Evolutionary conservation across 30 jellyfish, hydroid and myxozoan species (phyloP).

Genomic region (Morbakka virulenta): DNA sequence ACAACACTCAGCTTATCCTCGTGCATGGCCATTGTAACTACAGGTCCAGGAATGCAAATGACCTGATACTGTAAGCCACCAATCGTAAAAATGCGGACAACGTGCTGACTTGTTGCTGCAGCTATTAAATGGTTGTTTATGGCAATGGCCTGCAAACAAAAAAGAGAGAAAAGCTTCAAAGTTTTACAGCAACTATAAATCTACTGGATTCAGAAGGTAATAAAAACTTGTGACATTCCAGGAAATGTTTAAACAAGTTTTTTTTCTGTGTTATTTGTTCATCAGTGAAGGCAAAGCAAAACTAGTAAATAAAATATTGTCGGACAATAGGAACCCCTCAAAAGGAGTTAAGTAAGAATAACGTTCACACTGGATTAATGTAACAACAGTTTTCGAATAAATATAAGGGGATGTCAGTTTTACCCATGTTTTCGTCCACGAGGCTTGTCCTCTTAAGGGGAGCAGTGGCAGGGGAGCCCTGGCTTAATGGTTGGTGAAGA

Average conservation of each 20-base stretch:
- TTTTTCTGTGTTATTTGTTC: background rate
- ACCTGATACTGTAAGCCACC: constrained; percentile 76
- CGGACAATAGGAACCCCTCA: no score
- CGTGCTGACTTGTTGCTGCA: constrained; percentile 59
- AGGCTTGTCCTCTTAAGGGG: no score
- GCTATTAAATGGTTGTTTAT: constrained; percentile 53
- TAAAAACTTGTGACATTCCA: background rate
- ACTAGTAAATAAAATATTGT: no score
- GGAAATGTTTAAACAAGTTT: background rate
- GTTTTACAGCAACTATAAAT: background rate
- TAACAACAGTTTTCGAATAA: no score
- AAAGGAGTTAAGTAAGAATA: no score
- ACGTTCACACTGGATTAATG: no score
- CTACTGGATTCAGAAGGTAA: background rate
- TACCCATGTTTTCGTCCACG: no score
- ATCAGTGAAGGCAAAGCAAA: background rate
- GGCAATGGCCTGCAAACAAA: constrained; percentile 49
- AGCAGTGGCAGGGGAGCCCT: no score
- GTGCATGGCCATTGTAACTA: constrained; percentile 75
- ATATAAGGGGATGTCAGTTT: no score
- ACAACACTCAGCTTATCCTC: constrained; percentile 59
- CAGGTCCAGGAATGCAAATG: constrained; percentile 81
- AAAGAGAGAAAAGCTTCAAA: background rate
- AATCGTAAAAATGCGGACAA: constrained; percentile 65
- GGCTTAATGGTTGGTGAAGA: no score